These are phyloP conservation scores for Mycteria americana DNA, from an alignment of 2,797 vertebrate genomes.

Conservation along the genomic window DNA sequence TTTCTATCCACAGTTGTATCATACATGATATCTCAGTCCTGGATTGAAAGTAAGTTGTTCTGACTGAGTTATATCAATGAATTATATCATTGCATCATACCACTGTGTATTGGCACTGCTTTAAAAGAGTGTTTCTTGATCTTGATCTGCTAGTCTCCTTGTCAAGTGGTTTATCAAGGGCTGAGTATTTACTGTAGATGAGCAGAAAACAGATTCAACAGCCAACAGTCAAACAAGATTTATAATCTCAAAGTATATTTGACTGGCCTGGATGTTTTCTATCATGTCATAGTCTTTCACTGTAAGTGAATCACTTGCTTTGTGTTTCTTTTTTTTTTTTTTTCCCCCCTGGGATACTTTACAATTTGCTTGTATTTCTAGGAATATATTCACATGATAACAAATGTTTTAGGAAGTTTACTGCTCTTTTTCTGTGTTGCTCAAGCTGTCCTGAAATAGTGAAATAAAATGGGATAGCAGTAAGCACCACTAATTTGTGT, in stretches of 20 bases:
- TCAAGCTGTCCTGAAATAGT: neutral
- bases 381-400: neutral
- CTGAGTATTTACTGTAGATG: neutral
- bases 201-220: neutral
- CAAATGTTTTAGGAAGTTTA: neutral
- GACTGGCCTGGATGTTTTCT: neutral
- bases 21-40: neutral
- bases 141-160: neutral
- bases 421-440: neutral
- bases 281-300: neutral
- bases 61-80: neutral
- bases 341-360: neutral
- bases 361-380: neutral
- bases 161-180: neutral
- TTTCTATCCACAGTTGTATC: neutral
- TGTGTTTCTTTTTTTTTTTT: neutral
- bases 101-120: neutral
- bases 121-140: neutral
- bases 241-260: neutral
- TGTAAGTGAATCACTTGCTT: neutral
- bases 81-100: neutral
- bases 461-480: neutral
- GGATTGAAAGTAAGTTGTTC: neutral
- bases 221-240: neutral
- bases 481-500: neutral